Percentiles rank a stretch among this genome's conserved stretches.
Conservation (phyloP, 2,888 invertebrate species). For the Baronia brevicornis region DNA sequence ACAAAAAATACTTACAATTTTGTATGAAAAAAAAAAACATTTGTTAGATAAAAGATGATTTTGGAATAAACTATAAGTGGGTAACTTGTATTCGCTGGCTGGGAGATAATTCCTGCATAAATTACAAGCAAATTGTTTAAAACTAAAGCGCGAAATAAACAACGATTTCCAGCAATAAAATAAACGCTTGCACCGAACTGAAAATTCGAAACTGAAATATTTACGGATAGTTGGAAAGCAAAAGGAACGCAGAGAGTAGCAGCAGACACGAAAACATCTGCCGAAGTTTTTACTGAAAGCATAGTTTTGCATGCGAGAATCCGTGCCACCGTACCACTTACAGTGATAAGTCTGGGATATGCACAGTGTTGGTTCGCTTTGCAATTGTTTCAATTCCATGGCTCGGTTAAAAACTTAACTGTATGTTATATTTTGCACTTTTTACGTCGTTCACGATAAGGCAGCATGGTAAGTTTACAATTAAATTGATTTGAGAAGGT, state of each 20-base stretch:
- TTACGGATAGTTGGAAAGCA: conserved; percentile 12
- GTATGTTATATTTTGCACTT: too few species aligned
- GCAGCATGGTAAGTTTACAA: too few species aligned
- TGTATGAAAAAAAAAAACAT: too few species aligned
- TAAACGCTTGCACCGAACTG: conserved; percentile 9
- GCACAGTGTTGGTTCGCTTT: not conserved
- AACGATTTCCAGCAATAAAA: conserved; percentile 9
- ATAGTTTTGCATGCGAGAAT: conserved; percentile 15
- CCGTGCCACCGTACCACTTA: conserved; percentile 8
- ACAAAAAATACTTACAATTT: too few species aligned
- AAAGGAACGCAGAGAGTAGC: conserved; percentile 12
- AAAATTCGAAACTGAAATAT: conserved; percentile 13
- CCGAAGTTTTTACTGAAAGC: conserved; percentile 15
- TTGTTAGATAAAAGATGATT: too few species aligned
- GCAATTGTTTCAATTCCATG: not conserved
- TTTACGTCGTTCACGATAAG: too few species aligned
- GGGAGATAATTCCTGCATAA: too few species aligned
- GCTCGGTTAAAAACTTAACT: not conserved
- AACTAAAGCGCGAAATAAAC: not conserved
- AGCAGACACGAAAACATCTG: conserved; percentile 13
- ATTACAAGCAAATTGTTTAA: too few species aligned
- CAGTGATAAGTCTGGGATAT: conserved; percentile 5
- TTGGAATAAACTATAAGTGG: too few species aligned
- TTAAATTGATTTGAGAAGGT: too few species aligned
- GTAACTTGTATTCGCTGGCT: too few species aligned